Base-by-base conservation (phyloP, 2,113 vertebrate species). In the Butorides virescens region DNA sequence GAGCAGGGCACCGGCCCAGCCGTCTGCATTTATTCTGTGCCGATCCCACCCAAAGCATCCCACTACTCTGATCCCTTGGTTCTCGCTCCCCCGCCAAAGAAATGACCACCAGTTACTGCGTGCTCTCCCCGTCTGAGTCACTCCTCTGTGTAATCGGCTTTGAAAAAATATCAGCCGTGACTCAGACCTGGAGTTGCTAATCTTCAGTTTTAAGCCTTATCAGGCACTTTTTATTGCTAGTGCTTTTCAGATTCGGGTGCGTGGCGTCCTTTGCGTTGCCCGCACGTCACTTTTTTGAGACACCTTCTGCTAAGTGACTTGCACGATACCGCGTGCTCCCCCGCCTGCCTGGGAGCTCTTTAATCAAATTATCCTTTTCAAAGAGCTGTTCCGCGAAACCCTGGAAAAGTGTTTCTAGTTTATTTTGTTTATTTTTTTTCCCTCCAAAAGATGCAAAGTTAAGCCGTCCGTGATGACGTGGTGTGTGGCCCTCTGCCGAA, bases 311-410 rank as follows among this genome's bases (percentile, higher is more conserved):
- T 59, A 56, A 93, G 80, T 56, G 10, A 46, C n/a, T 39, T 76
- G n/a, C 37, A 32, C 47, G 2, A 4, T 20, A 25, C 87, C 23
- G 11, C 44, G 77, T 66, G 84, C 47, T 86, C 55, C 37, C 68
- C 88, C 71, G 87, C 94, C 96, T 93, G 94, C 97, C 97, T 92
- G 73, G 97, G 94, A 97, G 97, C 97, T 86, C 93, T 67, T 87
- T 21, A 83, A 91, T 39, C 85, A 62, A 32, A 14, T 49, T 2
- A 25, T 0, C 9, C 68, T 80, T 92, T 63, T 49, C 73, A 20
- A 42, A 70, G 47, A 65, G 80, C 56, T 46, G 49, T 70, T 87
- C 25, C 17, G 0, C 65, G 84, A 25, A 86, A 53, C 56, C 47
- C 34, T 37, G 26, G 15, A 70, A 68, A 83, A 67, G 11, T 7